Percentiles rank a stretch among this genome's conserved stretches.
These are phyloP conservation scores for Sinodicranocentrus sp. DNA, from an alignment of 2,888 invertebrate species.

Conservation along the genomic window DNA sequence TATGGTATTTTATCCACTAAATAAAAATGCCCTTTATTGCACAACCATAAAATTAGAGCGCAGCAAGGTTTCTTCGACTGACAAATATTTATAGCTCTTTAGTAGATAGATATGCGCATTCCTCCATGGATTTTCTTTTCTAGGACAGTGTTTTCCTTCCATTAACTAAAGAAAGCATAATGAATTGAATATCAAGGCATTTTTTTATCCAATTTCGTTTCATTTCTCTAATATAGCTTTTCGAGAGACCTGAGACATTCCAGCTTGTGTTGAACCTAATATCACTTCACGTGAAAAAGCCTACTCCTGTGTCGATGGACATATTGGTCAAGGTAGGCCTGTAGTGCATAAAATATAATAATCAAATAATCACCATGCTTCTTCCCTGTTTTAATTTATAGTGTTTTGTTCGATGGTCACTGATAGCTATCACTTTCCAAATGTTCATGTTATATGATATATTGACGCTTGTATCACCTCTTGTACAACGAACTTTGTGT, in stretches of 20 bases:
- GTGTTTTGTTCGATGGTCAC: no score
- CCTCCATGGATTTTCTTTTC: no score
- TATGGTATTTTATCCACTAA: no score
- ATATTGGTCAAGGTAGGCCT: slow-evolving; percentile 73
- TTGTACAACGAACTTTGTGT: not conserved
- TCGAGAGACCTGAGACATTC: slow-evolving; percentile 67
- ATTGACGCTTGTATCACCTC: no score
- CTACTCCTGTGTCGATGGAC: slow-evolving; percentile 71
- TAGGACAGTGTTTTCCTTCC: not conserved
- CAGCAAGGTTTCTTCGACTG: not conserved
- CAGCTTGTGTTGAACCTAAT: slow-evolving; percentile 71
- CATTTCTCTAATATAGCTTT: slow-evolving; percentile 67
- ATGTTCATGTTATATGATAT: no score
- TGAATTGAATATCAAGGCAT: not conserved
- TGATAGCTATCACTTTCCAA: no score
- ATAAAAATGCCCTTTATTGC: no score
- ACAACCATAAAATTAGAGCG: not conserved
- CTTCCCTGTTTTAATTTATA: no score
- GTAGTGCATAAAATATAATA: no score
- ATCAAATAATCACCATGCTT: no score
- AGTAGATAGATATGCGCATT: no score
- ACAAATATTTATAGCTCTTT: no score
- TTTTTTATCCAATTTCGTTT: slow-evolving; percentile 16
- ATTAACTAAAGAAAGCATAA: slow-evolving; percentile 11
- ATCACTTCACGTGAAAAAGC: slow-evolving; percentile 70